Evolutionary conservation across 2,888 invertebrate species (phyloP), one percentile per base, ranked within the genome.

Genomic region (Acrobasis suavella): DNA sequence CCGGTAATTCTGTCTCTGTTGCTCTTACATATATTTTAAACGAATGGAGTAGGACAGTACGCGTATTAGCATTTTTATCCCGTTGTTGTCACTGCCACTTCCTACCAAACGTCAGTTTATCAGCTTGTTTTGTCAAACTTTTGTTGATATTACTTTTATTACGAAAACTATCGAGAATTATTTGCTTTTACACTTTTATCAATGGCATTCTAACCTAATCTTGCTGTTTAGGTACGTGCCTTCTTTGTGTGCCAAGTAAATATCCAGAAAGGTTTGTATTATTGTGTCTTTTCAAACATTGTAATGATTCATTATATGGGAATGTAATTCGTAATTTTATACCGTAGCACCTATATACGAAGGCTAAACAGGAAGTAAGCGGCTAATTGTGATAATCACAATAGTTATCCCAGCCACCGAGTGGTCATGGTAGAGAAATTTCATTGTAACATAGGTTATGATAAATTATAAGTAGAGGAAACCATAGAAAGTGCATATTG

Each of bases 281-380:
- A 68, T 76, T 17, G 77, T 78, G 78, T 77, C 65, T 76, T 76
- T 79, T 78, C 77, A 77, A 70, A 75, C 75, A 76, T 76, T 77
- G 65, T 76, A 83, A 83, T 91, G 91, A 91, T 85, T 91, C 91
- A 91, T 88, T 78, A 77, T 81, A 79, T 75, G 86, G 80, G 91
- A 89, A 92, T 91, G 90, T 85, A 81, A 77, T 71, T 81, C 76
- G 78, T 77, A 79, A 82, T 86, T 85, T 80, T 81, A 75, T 81
- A 80, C 69, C 82, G 79, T 72, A 81, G 76, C 74, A 73, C 72
- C 76, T 82, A 79, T 81, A 82, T 82, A 76, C 81, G 74, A 67
- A 71, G 69, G 80, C 75, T 74, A 82, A 83, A 83, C 80, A 83
- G 85, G 84, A 85, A 83, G 81, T 77, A 71, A 64, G 58, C 39